Percentiles rank a stretch among this genome's conserved stretches.
phyloP scores from a whole-genome alignment of 2,888 invertebrate genomes.

The Drosophila yooni region DNA sequence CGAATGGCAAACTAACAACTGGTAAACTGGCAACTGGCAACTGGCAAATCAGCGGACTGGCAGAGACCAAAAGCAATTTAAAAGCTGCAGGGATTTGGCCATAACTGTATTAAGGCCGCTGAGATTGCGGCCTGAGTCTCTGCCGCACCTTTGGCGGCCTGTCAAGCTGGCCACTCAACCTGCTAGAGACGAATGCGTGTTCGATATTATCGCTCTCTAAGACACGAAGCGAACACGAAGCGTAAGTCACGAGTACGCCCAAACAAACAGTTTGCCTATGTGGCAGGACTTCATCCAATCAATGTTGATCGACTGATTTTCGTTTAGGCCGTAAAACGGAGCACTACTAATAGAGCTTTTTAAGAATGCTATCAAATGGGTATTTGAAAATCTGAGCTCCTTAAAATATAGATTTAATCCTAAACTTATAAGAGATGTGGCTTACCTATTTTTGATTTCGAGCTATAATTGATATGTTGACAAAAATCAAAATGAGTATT shows the following conservation, averaged over 20 bases:
- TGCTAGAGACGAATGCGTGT: slow-evolving; percentile 27
- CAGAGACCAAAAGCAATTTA: slow-evolving; percentile 68
- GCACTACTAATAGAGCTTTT: not conserved
- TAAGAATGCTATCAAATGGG: not conserved
- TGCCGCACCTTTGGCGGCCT: slow-evolving; percentile 78
- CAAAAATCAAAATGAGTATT: not conserved
- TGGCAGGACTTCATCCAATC: not conserved
- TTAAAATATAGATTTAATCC: not conserved
- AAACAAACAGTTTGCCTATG: not conserved
- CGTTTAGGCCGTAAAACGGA: not conserved
- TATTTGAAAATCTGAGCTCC: not conserved
- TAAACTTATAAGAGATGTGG: not conserved
- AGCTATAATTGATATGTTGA: not conserved
- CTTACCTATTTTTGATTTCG: not conserved
- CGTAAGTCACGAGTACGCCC: not conserved
- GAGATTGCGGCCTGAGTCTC: slow-evolving; percentile 36
- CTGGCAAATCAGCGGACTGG: slow-evolving; percentile 34
- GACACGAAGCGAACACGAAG: not conserved
- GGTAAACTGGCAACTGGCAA: slow-evolving; percentile 35
- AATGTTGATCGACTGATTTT: not conserved
- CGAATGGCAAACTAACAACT: slow-evolving; percentile 39
- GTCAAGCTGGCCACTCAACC: slow-evolving; percentile 68
- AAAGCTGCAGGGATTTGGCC: slow-evolving; percentile 81
- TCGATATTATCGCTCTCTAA: slow-evolving; percentile 14
- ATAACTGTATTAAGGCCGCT: slow-evolving; percentile 78